A percentile compares a stretch with the other conserved stretches of the same genome.
phyloP scores from a whole-genome alignment of 2,113 vertebrate genomes.

The Plecotus auritus region DNA sequence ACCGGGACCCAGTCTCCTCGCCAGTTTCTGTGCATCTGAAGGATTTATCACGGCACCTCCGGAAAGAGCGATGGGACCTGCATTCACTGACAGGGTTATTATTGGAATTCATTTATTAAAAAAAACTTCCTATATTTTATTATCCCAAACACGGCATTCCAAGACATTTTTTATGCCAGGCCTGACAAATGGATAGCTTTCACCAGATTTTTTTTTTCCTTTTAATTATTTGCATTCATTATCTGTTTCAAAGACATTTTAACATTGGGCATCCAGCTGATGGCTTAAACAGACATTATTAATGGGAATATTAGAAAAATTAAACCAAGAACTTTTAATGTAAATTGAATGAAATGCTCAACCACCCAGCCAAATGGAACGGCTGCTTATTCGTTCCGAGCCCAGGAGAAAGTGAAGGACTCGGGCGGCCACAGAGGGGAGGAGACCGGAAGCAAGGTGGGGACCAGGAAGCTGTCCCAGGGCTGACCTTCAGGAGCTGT shows the following conservation, averaged over 20 bases:
- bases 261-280: slow-evolving; percentile 66
- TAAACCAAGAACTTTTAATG: slow-evolving; percentile 66
- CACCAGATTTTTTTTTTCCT: background rate
- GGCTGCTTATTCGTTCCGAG: background rate
- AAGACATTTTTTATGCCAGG: slow-evolving; percentile 73
- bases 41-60: slow-evolving; percentile 30
- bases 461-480: background rate
- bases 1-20: background rate
- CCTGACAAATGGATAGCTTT: slow-evolving; percentile 66
- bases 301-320: slow-evolving; percentile 76
- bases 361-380: slow-evolving; percentile 39
- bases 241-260: slow-evolving; percentile 74
- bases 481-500: rapidly evolving
- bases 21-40: background rate
- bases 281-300: slow-evolving; percentile 70
- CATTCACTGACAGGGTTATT: slow-evolving; percentile 49
- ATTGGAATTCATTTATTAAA: slow-evolving; percentile 62
- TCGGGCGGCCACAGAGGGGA: rapidly evolving
- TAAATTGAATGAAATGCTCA: slow-evolving; percentile 71
- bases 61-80: slow-evolving; percentile 30
- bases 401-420: background rate
- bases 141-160: slow-evolving; percentile 70
- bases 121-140: slow-evolving; percentile 73
- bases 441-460: background rate
- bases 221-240: slow-evolving; percentile 73